Evolutionary conservation across 2,888 invertebrate species (phyloP).

Genomic region (Keiferia lycopersicella): DNA sequence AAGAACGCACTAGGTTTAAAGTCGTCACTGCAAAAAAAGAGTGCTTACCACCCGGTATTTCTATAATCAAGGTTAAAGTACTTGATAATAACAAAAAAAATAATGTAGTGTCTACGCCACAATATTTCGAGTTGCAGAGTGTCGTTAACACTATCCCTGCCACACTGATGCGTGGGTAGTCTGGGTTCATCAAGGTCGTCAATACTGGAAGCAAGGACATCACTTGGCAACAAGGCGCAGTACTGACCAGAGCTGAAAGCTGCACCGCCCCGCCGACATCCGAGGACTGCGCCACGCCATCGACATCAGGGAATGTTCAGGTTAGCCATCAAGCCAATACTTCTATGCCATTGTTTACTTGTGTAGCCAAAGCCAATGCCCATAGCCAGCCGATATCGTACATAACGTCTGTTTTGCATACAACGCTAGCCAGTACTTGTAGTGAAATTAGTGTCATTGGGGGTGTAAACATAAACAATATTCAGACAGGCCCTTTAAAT

Average conservation of each 20-base stretch:
- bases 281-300: constrained; percentile 20
- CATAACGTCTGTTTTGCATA: background rate
- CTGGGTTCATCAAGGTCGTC: constrained; percentile 38
- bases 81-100: constrained; percentile 29
- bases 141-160: constrained; percentile 37
- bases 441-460: constrained; percentile 26
- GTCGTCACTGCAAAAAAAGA: constrained; percentile 30
- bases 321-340: no score
- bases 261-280: constrained; percentile 27
- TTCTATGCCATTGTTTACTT: constrained; percentile 7
- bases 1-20: constrained; percentile 29
- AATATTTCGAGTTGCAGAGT: constrained; percentile 35
- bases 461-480: constrained; percentile 28
- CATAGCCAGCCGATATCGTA: background rate
- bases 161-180: constrained; percentile 36
- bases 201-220: constrained; percentile 33
- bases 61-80: constrained; percentile 34
- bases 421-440: constrained; percentile 15
- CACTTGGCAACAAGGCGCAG: constrained; percentile 27
- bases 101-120: constrained; percentile 33
- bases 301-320: no score
- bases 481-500: no score
- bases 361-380: background rate
- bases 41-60: constrained; percentile 33
- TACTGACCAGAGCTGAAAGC: constrained; percentile 30